Conservation (phyloP, 2,797 vertebrate species). For the Rhabdophis nuchalis region DNA sequence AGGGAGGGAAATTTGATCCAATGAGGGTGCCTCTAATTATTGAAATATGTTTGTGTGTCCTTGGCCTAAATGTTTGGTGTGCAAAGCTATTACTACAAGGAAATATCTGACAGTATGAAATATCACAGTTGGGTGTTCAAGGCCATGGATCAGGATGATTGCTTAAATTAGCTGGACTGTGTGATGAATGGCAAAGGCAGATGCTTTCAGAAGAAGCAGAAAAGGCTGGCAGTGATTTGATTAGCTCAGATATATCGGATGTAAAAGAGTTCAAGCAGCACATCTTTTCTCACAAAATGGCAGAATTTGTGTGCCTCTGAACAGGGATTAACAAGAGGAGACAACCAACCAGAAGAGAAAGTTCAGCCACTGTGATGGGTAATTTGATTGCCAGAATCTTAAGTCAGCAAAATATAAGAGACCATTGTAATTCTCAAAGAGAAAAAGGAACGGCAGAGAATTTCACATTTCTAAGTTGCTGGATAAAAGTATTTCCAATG, state of each 20-base stretch:
- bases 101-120: conserved; percentile 52
- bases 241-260: conserved; percentile 51
- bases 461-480: neutral
- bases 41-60: conserved; percentile 54
- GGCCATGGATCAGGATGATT: conserved; percentile 55
- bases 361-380: neutral
- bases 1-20: accelerated
- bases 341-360: too few species aligned
- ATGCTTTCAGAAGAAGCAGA: conserved; percentile 51
- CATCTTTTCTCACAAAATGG: conserved; percentile 7
- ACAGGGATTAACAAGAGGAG: neutral
- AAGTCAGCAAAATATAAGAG: accelerated
- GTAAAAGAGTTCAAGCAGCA: conserved; percentile 33
- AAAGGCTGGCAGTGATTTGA: conserved; percentile 57
- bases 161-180: conserved; percentile 42
- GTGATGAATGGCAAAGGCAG: conserved; percentile 59
- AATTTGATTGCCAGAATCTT: accelerated
- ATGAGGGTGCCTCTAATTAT: conserved; percentile 34
- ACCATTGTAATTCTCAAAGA: accelerated
- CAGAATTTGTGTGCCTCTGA: neutral
- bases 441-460: neutral
- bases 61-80: conserved; percentile 57
- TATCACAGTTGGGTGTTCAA: conserved; percentile 37
- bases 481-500: neutral
- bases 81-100: conserved; percentile 44